Percentiles rank a stretch among this genome's conserved stretches.
phyloP scores from a whole-genome alignment of 1,140 invertebrate genomes.

The Euglossa dilemma region DNA sequence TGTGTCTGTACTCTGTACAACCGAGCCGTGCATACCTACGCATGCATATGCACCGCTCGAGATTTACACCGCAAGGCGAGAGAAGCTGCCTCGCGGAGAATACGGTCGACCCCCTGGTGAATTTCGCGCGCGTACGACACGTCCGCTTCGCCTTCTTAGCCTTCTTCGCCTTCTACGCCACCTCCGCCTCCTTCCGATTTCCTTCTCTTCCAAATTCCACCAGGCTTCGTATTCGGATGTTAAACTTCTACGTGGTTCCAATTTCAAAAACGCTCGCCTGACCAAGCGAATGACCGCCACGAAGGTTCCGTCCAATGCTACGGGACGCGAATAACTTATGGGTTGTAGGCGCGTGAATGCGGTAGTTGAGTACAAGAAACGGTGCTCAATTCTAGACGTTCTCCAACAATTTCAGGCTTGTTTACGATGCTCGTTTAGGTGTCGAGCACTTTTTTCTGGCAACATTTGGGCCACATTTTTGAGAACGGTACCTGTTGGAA shows the following conservation, averaged over 20 bases:
- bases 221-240: not conserved
- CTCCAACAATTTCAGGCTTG: not conserved
- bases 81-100: not conserved
- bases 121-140: not conserved
- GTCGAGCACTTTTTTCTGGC: not conserved
- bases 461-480: too few species aligned
- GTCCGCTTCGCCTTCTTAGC: not conserved
- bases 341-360: not conserved
- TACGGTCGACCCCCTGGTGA: not conserved
- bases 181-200: not conserved
- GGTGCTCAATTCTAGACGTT: not conserved
- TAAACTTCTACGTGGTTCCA: not conserved
- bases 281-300: slow-evolving; percentile 4
- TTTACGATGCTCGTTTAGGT: not conserved
- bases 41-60: slow-evolving; percentile 22
- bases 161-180: not conserved
- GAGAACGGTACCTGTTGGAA: too few species aligned
- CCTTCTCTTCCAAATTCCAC: not conserved
- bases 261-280: not conserved
- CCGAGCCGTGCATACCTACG: slow-evolving; percentile 10
- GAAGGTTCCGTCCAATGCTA: not conserved
- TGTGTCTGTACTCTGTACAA: slow-evolving; percentile 16
- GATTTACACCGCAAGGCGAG: slow-evolving; percentile 17
- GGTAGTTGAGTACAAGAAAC: not conserved
- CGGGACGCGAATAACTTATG: slow-evolving; percentile 13